Base-by-base conservation (phyloP, 2,113 vertebrate species). In the Corydoras maculifer region DNA sequence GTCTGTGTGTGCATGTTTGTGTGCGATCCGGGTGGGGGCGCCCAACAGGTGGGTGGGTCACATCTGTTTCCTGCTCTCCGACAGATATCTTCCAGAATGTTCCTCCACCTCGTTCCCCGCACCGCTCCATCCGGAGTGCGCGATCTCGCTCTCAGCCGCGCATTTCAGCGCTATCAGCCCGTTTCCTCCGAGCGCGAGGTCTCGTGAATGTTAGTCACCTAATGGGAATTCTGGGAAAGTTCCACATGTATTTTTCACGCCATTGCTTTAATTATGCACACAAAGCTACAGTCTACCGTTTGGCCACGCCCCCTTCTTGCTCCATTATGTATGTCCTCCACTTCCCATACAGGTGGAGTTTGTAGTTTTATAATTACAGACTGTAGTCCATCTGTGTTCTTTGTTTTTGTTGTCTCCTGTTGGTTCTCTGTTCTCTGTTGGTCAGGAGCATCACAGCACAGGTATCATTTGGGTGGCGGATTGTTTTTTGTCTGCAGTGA, bases 41-140 rank as follows among this genome's bases (percentile, higher is more conserved):
- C 62, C 62, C 62, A 75, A 82, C 81, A 85, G 84, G 80, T 83
- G 85, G 84, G 82, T 77, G 82, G 80, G 80, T 78, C 79, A 80
- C 82, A 84, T 87, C 82, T 85, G 85, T 84, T 88, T 88, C 86
- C 86, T 86, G 82, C 70, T 72, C 77, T 71, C 72, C 70, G 74
- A 58, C 48, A 76, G 69, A 78, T 77, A 74, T 78, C 66, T 68
- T 77, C 54, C 72, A 73, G 69, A 69, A 82, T 62, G 73, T 72
- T 74, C 63, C 58, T 64, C 31, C 69, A 59, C 65, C 73, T 49
- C 53, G 43, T 62, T 57, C 57, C 72, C 58, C 48, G 75, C 43
- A 43, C 60, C 43, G 71, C 35, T 70, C 65, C 11, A 66, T 55
- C 58, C 51, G 8, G 68, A 54, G 18, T 68, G 60, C 43, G 61